Evolutionary conservation across 2,888 invertebrate genomes (phyloP).

Genomic region (Iselma pallidipennis): DNA sequence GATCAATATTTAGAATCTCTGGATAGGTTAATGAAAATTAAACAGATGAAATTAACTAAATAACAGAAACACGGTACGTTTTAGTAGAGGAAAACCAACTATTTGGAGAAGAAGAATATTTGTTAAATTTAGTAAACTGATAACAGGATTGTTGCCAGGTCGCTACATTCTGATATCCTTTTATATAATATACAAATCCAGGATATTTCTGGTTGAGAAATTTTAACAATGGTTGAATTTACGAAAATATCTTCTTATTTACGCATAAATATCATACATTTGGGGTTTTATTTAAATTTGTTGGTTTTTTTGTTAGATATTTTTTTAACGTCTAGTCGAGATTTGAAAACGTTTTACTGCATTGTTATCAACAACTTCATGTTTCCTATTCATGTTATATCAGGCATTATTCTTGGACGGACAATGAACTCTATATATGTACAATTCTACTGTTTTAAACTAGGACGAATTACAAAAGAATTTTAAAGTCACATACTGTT

Average conservation of each 20-base stretch:
- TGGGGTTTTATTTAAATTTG: too few relatives aligned
- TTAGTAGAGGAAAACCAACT: too few relatives aligned
- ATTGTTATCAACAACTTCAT: background rate
- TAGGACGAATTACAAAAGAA: background rate
- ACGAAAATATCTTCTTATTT: background rate
- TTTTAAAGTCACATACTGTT: too few relatives aligned
- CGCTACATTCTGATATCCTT: background rate
- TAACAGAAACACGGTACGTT: too few relatives aligned
- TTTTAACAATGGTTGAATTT: background rate
- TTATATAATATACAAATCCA: background rate
- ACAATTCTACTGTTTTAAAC: background rate
- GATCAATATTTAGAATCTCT: too few relatives aligned
- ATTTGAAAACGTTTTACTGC: background rate
- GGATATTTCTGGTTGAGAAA: background rate
- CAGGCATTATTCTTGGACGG: background rate
- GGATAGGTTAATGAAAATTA: too few relatives aligned
- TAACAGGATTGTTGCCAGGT: background rate
- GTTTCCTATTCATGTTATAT: background rate
- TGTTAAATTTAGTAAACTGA: background rate
- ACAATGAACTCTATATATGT: background rate
- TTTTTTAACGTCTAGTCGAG: background rate
- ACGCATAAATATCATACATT: too few relatives aligned
- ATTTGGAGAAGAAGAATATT: too few relatives aligned
- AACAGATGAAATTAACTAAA: too few relatives aligned
- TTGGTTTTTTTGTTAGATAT: too few relatives aligned